Conservation (phyloP, 2,888 invertebrate species). For the Dermolepida albohirtum region DNA sequence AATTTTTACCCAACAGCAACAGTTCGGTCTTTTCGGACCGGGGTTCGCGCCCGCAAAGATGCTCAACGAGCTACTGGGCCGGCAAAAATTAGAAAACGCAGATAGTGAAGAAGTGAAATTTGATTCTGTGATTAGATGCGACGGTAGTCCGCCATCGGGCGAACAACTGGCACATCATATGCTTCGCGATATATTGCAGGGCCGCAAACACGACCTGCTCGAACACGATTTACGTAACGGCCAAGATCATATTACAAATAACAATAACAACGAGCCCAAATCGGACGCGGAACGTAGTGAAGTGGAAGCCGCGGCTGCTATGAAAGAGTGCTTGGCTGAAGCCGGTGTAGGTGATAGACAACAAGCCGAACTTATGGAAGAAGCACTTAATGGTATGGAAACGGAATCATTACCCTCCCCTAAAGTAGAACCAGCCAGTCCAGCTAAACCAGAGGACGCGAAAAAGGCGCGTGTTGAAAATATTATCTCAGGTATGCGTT, state of each 20-base stretch:
- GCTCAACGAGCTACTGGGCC: slow-evolving; percentile 89
- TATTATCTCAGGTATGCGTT: slow-evolving; percentile 93
- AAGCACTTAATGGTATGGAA: slow-evolving; percentile 72
- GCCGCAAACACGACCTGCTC: slow-evolving; percentile 84
- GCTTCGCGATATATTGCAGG: slow-evolving; percentile 90
- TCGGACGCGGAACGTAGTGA: slow-evolving; percentile 53
- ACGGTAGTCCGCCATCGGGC: slow-evolving; percentile 70
- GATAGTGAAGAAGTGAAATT: slow-evolving; percentile 64
- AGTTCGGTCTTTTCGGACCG: slow-evolving; percentile 85
- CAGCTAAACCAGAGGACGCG: slow-evolving; percentile 74
- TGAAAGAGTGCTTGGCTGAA: slow-evolving; percentile 75
- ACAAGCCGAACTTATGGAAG: slow-evolving; percentile 69
- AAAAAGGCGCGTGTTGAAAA: slow-evolving; percentile 95
- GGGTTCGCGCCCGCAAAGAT: slow-evolving; percentile 91
- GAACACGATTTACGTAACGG: slow-evolving; percentile 75
- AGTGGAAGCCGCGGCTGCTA: slow-evolving; percentile 51
- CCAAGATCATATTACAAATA: slow-evolving; percentile 64
- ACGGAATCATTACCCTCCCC: slow-evolving; percentile 73
- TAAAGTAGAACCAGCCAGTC: slow-evolving; percentile 70
- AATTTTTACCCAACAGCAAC: slow-evolving; percentile 83
- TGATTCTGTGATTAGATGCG: slow-evolving; percentile 66
- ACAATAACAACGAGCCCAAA: slow-evolving; percentile 69
- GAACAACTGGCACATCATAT: slow-evolving; percentile 81
- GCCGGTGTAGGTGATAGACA: slow-evolving; percentile 69
- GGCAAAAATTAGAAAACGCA: slow-evolving; percentile 71